Evolutionary conservation across 2,113 vertebrate genomes (phyloP), one percentile per base, ranked within the genome.

Genomic region (Ramphastos sulfuratus): DNA sequence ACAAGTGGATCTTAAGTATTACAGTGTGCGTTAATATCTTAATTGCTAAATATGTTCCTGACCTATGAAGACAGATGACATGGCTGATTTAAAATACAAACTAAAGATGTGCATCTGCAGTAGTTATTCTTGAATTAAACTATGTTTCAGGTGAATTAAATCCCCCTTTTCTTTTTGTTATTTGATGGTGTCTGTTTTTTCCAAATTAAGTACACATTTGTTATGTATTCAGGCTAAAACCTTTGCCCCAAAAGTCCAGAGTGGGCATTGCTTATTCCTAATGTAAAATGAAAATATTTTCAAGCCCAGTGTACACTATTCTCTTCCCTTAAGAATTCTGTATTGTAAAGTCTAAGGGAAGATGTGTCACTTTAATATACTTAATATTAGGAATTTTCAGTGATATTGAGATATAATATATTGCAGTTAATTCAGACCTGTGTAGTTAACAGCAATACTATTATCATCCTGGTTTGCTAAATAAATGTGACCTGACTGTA

Each of bases 401-500:
- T 67, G 69, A 71, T 83, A 54, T 3, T 25, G 54, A 88, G 75
- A 52, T 82, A 46, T 91, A 90, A 85, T 86, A 35, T 31, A 27
- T 60, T 94, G 58, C 73, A 75, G 21, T 90, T 91, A 89, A 95
- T 87, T 89, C 79, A 85, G 56, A 85, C 11, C 52, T 52, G 18
- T 59, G 5, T 50, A 56, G 61, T 85, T 90, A 79, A 50, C 75
- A 89, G 78, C 39, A 73, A 5, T 69, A 72, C 80, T 71, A 12
- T 28, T 91, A 28, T 23, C 37, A 33, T 48, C 33, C 70, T 79
- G 69, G 50, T 75, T 86, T 92, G 63, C 65, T 75, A 74, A 93
- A 84, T 90, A 88, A 94, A 90, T 96, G 27, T 82, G 70, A 95
- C 70, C 86, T 92, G 83, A 95, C 86, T 85, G 79, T 61, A 72